Base-by-base conservation (phyloP, 1,140 invertebrate species). In the Drosophila jambulina region DNA sequence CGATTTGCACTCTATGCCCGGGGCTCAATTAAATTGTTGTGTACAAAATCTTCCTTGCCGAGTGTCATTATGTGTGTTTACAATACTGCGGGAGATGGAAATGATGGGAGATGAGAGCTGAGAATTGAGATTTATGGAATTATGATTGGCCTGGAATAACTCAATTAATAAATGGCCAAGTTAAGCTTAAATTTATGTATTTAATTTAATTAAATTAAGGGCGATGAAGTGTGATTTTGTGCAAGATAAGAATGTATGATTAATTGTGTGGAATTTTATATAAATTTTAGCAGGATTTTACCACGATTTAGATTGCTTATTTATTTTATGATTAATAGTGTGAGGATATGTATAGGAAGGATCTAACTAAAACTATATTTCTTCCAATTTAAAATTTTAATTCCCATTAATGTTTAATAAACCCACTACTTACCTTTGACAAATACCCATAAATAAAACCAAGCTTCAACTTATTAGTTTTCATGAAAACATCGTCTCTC, bases 11-110 rank as follows among this genome's bases (percentile, higher is more conserved):
- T 56, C 53, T 42, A 43, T n/a, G 75, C 74, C 42, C 34, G 38
- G 45, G 74, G 81, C 76, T 63, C 45, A 61, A 78, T 82, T 45
- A 65, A 63, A 76, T 83, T 75, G 76, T 56, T 57, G 59, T 70
- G 65, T 21, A 21, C 42, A 10, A 57, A 48, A 40, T 58, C 65
- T 38, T 38, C 60, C 45, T 72, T 56, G 36, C 34, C 21, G 34
- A 38, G 43, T 38, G 29, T 27, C 25, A 70, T 42, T 71, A 36
- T 62, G 58, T 62, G 38, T 62, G 61, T 42, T 60, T 64, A 38
- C 45, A 64, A 21, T 38, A 13, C 32, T 43, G 36, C 3, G n/a
- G 27, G 49, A n/a, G 17, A 58, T 48, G 29, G 13, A 29, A 57
- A 38, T n/a, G 19, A 54, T 57, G 34, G 36, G 3, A 42, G 56